Base-by-base conservation (phyloP, 2,888 invertebrate genomes). In the Peribatodes rhomboidaria region DNA sequence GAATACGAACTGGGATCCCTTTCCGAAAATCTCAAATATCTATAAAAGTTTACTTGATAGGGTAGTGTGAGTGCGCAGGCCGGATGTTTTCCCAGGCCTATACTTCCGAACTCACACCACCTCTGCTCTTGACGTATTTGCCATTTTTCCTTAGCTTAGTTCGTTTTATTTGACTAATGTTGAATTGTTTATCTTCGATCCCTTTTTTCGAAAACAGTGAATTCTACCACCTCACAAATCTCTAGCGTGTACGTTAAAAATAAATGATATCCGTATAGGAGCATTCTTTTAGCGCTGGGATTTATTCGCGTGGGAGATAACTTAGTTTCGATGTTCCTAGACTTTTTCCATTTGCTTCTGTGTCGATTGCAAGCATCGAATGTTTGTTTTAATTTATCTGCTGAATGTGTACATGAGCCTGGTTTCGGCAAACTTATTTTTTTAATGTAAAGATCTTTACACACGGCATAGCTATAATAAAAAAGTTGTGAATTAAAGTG, bases 231-330 rank as follows among this genome's bases (percentile, higher is more conserved):
- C 72, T 75, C 70, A 76, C 74, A 77, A 76, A 75, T 73, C 73
- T 71, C 67, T 62, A 58, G 74, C 64, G 75, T 72, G 71, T 73
- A 66, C 69, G 75, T 81, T 77, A 76, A 78, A 80, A 84, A 80
- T 81, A 81, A 83, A 84, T 77, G 73, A 74, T 75, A 71, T 77
- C 67, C 70, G 76, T 71, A 77, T 76, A 71, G 76, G 71, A 65
- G 63, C 59, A 73, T 73, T 72, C 60, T 75, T 77, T 75, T 78
- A 74, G 68, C 73, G 69, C 72, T 61, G 73, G 78, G 80, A 81
- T 85, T 85, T 84, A 82, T 84, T 80, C 75, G 77, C 75, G 70
- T 72, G 75, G 74, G 77, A 74, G 77, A 72, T 82, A 81, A 81
- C 79, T 78, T 77, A 73, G 78, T 81, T 83, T 76, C 72, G 68